phyloP scores from a whole-genome alignment of 2,888 invertebrate species.

The Hirtodrosophila histrioides region DNA sequence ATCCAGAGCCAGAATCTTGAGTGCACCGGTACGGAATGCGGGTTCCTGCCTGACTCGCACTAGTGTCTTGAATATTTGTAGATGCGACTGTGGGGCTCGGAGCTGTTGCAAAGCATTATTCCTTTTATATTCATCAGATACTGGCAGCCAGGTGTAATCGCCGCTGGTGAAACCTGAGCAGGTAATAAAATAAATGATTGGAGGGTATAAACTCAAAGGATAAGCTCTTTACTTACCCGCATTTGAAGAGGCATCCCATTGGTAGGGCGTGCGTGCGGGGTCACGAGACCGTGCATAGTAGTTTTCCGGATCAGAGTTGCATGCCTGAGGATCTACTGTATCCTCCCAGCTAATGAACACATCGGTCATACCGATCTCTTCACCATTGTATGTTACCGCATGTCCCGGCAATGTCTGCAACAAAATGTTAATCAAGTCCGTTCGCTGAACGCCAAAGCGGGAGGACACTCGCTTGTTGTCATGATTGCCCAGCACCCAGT shows the following conservation, averaged over 20 bases:
- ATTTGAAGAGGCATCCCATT: slow-evolving; percentile 86
- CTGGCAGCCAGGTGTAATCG: slow-evolving; percentile 88
- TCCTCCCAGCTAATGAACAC: slow-evolving; percentile 85
- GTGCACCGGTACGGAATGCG: slow-evolving; percentile 74
- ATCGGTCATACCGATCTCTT: slow-evolving; percentile 89
- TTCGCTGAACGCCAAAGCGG: slow-evolving; percentile 88
- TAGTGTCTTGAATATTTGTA: slow-evolving; percentile 87
- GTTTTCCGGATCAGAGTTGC: slow-evolving; percentile 84
- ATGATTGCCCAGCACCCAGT: slow-evolving; percentile 91
- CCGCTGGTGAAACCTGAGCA: slow-evolving; percentile 78
- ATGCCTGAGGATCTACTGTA: slow-evolving; percentile 86
- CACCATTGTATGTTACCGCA: slow-evolving; percentile 93
- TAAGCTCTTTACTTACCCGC: slow-evolving; percentile 64
- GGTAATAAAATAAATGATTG: neutral
- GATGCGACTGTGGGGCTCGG: slow-evolving; percentile 86
- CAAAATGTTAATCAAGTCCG: slow-evolving; percentile 93
- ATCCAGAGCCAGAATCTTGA: slow-evolving; percentile 73
- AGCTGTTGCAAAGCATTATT: slow-evolving; percentile 87
- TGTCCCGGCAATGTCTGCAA: slow-evolving; percentile 92
- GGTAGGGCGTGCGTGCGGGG: slow-evolving; percentile 87
- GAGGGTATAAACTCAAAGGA: accelerated
- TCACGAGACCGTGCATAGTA: slow-evolving; percentile 85
- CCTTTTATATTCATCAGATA: slow-evolving; percentile 86
- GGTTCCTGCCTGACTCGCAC: slow-evolving; percentile 85
- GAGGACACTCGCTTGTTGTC: slow-evolving; percentile 89